phyloP scores from a whole-genome alignment of 1,140 invertebrate genomes.

The Coenobita brevimanus region DNA sequence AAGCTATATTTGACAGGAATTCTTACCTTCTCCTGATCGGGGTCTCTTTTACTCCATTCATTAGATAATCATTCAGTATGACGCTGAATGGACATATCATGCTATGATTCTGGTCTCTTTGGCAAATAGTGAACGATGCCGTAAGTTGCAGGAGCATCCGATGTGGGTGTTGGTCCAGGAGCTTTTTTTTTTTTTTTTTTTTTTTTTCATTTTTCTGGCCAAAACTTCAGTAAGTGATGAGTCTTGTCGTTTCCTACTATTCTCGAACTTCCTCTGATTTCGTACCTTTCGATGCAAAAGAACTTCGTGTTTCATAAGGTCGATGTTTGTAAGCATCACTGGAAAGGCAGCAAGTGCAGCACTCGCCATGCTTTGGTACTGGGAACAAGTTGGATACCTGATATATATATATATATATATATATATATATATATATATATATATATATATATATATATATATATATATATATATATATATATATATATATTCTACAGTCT shows the following conservation, averaged over 20 bases:
- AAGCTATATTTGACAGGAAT: neutral
- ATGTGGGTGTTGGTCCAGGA: neutral
- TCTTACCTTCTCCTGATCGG: conserved; percentile 6
- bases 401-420: too few relatives aligned
- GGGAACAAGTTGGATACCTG: too few relatives aligned
- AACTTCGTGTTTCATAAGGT: neutral
- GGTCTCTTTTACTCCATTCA: neutral
- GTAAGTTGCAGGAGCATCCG: neutral
- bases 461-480: too few relatives aligned
- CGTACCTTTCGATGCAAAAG: neutral
- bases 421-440: too few relatives aligned
- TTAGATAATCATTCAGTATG: neutral
- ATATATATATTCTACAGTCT: too few relatives aligned
- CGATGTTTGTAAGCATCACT: neutral
- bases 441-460: too few relatives aligned
- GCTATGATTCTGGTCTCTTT: neutral
- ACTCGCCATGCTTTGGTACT: neutral
- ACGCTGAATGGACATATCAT: neutral
- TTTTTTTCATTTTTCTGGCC: neutral
- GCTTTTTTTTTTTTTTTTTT: neutral
- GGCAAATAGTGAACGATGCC: neutral
- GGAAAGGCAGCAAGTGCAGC: neutral
- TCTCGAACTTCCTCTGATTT: neutral
- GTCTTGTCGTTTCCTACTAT: neutral
- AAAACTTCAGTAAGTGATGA: neutral